A percentile compares a stretch with the other conserved stretches of the same genome.
Conservation (phyloP, 2,113 vertebrate species). For the Oenanthe oenanthe region DNA sequence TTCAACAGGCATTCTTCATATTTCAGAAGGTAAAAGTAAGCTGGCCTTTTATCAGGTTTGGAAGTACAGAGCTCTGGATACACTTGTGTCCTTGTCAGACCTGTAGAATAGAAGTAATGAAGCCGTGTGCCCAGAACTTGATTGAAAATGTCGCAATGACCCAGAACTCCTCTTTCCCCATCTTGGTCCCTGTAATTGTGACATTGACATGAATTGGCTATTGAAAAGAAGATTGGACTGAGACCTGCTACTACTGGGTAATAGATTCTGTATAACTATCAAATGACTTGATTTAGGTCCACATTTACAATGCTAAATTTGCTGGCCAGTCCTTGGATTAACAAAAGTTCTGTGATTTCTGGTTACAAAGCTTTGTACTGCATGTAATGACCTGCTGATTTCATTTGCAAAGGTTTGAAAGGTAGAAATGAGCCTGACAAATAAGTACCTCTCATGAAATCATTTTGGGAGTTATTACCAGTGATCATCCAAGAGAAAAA, state of each 20-base stretch:
- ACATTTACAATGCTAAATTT: neutral
- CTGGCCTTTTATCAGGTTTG: neutral
- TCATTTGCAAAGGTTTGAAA: neutral
- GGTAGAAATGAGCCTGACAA: neutral
- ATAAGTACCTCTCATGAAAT: neutral
- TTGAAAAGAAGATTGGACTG: constrained; percentile 74
- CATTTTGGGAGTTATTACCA: neutral
- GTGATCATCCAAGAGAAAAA: neutral
- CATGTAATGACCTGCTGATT: neutral
- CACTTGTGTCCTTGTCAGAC: constrained; percentile 74
- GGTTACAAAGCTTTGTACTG: neutral
- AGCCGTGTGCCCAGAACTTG: constrained; percentile 75
- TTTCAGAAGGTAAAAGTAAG: neutral
- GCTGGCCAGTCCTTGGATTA: neutral
- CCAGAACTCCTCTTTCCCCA: constrained; percentile 68
- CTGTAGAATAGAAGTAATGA: constrained; percentile 52
- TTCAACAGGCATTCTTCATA: neutral
- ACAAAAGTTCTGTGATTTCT: neutral
- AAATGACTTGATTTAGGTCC: neutral
- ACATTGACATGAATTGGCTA: constrained; percentile 68
- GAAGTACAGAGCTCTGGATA: constrained; percentile 22
- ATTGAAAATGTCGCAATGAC: constrained; percentile 74
- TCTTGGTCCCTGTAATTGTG: constrained; percentile 47
- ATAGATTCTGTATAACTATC: constrained; percentile 71
- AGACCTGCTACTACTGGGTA: constrained; percentile 82